Evolutionary conservation across 2,797 vertebrate genomes (phyloP).

Genomic region (Pangasius krempfi): DNA sequence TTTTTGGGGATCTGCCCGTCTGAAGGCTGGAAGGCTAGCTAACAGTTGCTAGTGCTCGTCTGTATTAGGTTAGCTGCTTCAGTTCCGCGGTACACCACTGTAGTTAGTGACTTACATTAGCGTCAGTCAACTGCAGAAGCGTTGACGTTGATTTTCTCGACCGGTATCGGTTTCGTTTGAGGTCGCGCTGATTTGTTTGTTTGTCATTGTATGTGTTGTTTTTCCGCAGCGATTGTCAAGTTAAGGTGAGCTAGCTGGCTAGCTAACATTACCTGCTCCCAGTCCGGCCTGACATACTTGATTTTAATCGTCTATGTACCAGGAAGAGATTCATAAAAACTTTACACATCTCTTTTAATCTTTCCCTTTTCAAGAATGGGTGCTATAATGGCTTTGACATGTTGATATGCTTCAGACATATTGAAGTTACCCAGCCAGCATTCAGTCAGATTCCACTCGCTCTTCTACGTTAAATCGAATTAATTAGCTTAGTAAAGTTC

Average conservation of each 20-base stretch:
- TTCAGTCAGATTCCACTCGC: background rate
- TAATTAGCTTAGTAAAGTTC: background rate
- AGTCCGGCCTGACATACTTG: conserved; percentile 42
- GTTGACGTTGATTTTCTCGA: background rate
- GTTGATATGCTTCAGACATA: conserved; percentile 4
- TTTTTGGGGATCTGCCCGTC: conserved; percentile 54
- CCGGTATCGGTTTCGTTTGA: conserved; percentile 26
- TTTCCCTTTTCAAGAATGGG: background rate
- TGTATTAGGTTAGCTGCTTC: conserved; percentile 15
- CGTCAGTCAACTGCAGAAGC: conserved; percentile 44
- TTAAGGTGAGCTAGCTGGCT: conserved; percentile 37
- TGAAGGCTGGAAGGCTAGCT: conserved; percentile 49
- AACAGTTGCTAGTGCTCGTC: conserved; percentile 46
- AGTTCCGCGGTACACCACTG: conserved; percentile 30
- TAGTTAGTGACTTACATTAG: conserved; percentile 44
- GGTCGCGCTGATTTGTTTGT: conserved; percentile 24
- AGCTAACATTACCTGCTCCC: conserved; percentile 27
- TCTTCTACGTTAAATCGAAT: background rate
- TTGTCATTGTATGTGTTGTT: conserved; percentile 38
- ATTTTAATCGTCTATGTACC: conserved; percentile 33
- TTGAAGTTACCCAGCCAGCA: background rate
- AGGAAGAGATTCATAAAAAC: background rate
- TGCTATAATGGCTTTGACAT: background rate
- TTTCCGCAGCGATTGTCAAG: conserved; percentile 30
- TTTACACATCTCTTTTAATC: background rate